These are phyloP conservation scores for Mantis religiosa DNA, from an alignment of 2,888 invertebrate species.

Conservation along the genomic window DNA sequence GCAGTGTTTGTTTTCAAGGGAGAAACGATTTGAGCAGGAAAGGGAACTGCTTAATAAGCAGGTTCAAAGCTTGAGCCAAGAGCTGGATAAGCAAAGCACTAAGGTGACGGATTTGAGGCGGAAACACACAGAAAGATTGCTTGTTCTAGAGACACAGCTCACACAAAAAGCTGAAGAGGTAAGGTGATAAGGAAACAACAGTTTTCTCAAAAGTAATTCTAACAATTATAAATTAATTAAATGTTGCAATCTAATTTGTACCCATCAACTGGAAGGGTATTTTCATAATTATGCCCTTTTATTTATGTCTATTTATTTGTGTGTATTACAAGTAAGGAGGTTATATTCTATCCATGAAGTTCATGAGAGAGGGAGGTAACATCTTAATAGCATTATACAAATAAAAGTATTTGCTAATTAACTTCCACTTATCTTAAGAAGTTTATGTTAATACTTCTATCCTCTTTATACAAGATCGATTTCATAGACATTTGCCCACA, in stretches of 20 bases:
- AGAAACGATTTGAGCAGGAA: slow-evolving; percentile 81
- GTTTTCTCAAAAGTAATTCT: background rate
- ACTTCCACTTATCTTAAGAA: too few relatives aligned
- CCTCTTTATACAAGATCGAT: too few relatives aligned
- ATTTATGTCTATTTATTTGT: too few relatives aligned
- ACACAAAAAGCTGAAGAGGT: slow-evolving; percentile 74
- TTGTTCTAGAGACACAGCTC: slow-evolving; percentile 71
- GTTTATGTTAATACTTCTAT: too few relatives aligned
- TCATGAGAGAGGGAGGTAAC: too few relatives aligned
- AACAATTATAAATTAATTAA: background rate
- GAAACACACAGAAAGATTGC: slow-evolving; percentile 60
- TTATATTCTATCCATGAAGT: too few relatives aligned
- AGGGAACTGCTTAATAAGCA: slow-evolving; percentile 70
- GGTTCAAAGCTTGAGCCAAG: slow-evolving; percentile 71
- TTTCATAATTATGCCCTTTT: too few relatives aligned
- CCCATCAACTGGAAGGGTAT: background rate
- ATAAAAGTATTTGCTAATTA: too few relatives aligned
- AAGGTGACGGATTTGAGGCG: slow-evolving; percentile 73
- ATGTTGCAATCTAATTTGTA: background rate
- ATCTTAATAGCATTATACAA: too few relatives aligned
- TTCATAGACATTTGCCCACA: too few relatives aligned
- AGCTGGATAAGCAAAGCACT: slow-evolving; percentile 71
- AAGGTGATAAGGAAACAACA: background rate
- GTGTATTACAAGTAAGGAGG: too few relatives aligned
- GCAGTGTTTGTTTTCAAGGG: slow-evolving; percentile 42